Evolutionary conservation across 2,888 invertebrate species (phyloP), one percentile per base, ranked within the genome.

Genomic region (Sylvicola cinctus): DNA sequence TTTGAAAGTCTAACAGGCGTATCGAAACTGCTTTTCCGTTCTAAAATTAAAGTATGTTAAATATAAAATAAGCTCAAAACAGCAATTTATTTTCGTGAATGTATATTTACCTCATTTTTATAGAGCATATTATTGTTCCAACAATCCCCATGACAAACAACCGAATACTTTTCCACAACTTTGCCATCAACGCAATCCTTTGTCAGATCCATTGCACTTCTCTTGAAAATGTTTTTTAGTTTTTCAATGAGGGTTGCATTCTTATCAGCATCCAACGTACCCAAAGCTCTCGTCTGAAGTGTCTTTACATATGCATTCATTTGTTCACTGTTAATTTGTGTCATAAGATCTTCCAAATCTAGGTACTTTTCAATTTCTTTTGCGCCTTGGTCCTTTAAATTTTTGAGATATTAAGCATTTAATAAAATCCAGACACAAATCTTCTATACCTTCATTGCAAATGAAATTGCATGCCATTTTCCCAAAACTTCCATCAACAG

Each of bases 401-500:
- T n/a, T n/a, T n/a, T n/a, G n/a, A n/a, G n/a, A n/a, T n/a, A n/a
- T n/a, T n/a, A n/a, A n/a, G n/a, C n/a, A n/a, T n/a, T n/a, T n/a
- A n/a, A n/a, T n/a, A n/a, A n/a, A n/a, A n/a, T n/a, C n/a, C n/a
- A n/a, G n/a, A n/a, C n/a, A n/a, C n/a, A n/a, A n/a, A n/a, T n/a
- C n/a, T n/a, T n/a, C n/a, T n/a, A n/a, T n/a, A n/a, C n/a, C 7
- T 39, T 49, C 10, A 58, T 43, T 1, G 61, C 61, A 35, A 62
- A 47, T 3, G 62, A 61, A 4, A 61, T 45, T 1, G 63, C 64
- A 42, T 64, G 64, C 32, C 62, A 53, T 29, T 61, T 63, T 8
- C 57, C 64, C 28, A 63, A 51, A 5, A 54, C 49, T 34, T 51
- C 48, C 38, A 64, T 51, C 3, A 60, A 54, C 10, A 49, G 41